These are phyloP conservation scores for Epistrophella euchroma DNA, from an alignment of 2,888 invertebrate species.

Conservation along the genomic window DNA sequence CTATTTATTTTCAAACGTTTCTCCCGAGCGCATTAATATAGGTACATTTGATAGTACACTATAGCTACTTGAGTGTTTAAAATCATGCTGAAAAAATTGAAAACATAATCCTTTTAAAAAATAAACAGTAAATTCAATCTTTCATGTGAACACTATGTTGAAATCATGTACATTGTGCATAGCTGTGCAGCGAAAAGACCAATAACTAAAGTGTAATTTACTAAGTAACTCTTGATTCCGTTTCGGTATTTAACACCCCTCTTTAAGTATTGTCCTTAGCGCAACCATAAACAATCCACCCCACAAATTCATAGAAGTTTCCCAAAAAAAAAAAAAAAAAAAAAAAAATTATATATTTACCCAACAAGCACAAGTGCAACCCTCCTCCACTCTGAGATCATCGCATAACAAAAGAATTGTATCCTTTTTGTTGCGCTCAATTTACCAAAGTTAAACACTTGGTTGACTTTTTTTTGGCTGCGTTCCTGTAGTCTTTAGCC, in stretches of 20 bases:
- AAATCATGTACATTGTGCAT: neutral
- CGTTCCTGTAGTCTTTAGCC: slow-evolving; percentile 47
- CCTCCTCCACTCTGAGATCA: slow-evolving; percentile 66
- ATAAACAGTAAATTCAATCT: neutral
- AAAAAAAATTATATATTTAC: slow-evolving; percentile 43
- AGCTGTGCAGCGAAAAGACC: slow-evolving; percentile 9
- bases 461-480: slow-evolving; percentile 60
- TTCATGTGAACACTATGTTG: neutral
- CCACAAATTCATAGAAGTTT: slow-evolving; percentile 57
- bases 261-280: slow-evolving; percentile 51
- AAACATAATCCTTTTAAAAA: neutral
- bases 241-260: slow-evolving; percentile 74
- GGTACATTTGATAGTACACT: too few species aligned
- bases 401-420: slow-evolving; percentile 67
- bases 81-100: neutral
- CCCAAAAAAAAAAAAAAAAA: neutral
- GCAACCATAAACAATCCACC: slow-evolving; percentile 74
- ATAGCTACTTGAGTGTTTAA: neutral
- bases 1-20: too few species aligned
- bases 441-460: slow-evolving; percentile 74
- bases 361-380: slow-evolving; percentile 71
- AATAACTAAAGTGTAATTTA: slow-evolving; percentile 53
- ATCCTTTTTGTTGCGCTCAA: slow-evolving; percentile 75
- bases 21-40: too few species aligned
- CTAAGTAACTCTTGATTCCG: slow-evolving; percentile 72